A percentile compares a stretch with the other conserved stretches of the same genome.
phyloP scores from a whole-genome alignment of 2,888 invertebrate genomes.

The Hydrotaea diabolus region DNA sequence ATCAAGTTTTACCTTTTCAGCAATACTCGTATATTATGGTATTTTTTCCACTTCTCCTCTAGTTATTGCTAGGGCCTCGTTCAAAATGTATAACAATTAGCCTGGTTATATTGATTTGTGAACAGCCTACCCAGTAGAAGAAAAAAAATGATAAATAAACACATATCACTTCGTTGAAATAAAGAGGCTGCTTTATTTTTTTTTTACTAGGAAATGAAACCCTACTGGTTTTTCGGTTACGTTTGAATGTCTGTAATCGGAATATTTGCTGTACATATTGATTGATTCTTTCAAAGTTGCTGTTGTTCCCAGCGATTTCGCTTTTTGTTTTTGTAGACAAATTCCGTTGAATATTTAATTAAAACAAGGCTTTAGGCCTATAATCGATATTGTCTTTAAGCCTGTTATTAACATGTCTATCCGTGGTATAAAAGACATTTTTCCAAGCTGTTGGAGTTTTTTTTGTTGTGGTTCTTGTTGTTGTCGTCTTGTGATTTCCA shows the following conservation, averaged over 20 bases:
- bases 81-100: slow-evolving; percentile 47
- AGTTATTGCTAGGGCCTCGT: neutral
- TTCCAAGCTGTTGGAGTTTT: neutral
- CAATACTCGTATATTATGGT: no score
- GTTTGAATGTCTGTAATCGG: slow-evolving; percentile 29
- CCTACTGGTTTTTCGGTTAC: slow-evolving; percentile 46
- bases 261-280: slow-evolving; percentile 51
- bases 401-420: slow-evolving; percentile 50
- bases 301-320: neutral
- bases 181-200: no score
- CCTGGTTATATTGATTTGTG: slow-evolving; percentile 43
- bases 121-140: neutral
- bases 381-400: slow-evolving; percentile 44
- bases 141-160: slow-evolving; percentile 5
- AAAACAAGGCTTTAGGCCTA: slow-evolving; percentile 51
- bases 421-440: slow-evolving; percentile 33
- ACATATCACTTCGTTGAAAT: slow-evolving; percentile 16
- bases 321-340: slow-evolving; percentile 21
- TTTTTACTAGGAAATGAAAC: slow-evolving; percentile 20
- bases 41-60: slow-evolving; percentile 4
- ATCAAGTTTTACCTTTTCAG: slow-evolving; percentile 10
- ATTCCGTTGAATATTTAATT: slow-evolving; percentile 53
- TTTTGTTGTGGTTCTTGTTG: no score
- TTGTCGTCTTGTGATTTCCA: slow-evolving; percentile 29
- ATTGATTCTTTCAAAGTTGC: slow-evolving; percentile 42